Evolutionary conservation across 2,888 invertebrate genomes (phyloP), one percentile per base, ranked within the genome.

Genomic region (Ashinkailepas kermadecensis): DNA sequence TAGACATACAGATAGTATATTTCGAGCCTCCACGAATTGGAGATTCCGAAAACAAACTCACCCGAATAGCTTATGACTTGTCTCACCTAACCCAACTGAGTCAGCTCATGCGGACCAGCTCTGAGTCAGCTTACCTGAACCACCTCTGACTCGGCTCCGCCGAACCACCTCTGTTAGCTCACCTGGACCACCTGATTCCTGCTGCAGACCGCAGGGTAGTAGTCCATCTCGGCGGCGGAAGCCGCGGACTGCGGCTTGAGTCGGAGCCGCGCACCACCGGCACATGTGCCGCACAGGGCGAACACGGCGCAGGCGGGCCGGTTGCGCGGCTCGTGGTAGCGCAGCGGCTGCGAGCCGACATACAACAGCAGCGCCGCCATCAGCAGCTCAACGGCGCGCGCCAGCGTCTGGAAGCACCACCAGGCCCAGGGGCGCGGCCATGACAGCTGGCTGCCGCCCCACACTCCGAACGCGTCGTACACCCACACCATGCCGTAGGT

Each of bases 401-500:
- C 91, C 0, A 93, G 93, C 86, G 95, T 92, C 86, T 96, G 95
- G 88, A 94, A 96, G 39, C 94, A 93, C 95, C 95, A 96, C 89
- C 96, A 93, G 8, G 95, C 90, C 97, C 97, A 97, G 83, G 90
- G 88, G 83, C 89, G 88, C 0, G 89, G 89, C 82, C 86, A 0
- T 86, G 84, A 3, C 85, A 88, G 85, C 85, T 88, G 88, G 84
- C 86, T 85, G 83, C 85, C 86, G 2, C 86, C 86, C 39, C 85
- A 85, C 81, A 86, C 80, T 0, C 81, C 81, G 64, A 82, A 67
- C 59, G 81, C 81, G n/a, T 80, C 82, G 59, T 83, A 83, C 12
- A 82, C 83, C 57, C 82, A 83, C 80, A 93, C 91, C 80, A 93
- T 90, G 3, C 94, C 95, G 87, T 95, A 96, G 56, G 96, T 91